These are phyloP conservation scores for Tragulus kanchil DNA, from an alignment of 2,113 vertebrate species.

Conservation along the genomic window DNA sequence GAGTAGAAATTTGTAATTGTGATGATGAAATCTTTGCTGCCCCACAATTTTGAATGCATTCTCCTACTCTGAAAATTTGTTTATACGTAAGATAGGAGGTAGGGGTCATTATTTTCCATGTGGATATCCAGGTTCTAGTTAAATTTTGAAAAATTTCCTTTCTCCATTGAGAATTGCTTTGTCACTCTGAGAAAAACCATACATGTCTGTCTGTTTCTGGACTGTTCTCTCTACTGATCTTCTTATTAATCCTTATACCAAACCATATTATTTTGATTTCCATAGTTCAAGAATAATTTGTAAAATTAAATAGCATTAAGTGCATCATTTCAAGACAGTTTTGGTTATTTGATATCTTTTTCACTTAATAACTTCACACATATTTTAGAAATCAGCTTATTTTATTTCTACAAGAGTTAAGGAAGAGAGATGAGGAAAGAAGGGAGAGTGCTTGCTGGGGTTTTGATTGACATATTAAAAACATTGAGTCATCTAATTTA, in stretches of 20 bases:
- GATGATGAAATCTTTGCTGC: too few species aligned
- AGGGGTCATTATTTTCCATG: neutral
- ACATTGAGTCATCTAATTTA: neutral
- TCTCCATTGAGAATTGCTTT: neutral
- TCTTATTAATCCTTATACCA: neutral
- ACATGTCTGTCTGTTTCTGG: neutral
- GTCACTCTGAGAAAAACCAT: neutral
- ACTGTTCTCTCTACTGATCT: neutral
- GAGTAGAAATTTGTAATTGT: too few species aligned
- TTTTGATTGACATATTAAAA: neutral
- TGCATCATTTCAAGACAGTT: neutral
- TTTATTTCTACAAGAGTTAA: neutral
- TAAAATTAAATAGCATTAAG: neutral
- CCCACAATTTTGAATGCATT: neutral
- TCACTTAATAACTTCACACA: neutral
- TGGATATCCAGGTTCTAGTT: neutral
- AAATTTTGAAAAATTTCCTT: conserved; percentile 8
- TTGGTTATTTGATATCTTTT: neutral
- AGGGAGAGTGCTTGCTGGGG: neutral
- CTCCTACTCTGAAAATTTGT: neutral
- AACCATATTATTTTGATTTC: neutral
- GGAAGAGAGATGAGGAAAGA: neutral
- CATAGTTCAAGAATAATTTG: neutral
- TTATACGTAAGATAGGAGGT: neutral
- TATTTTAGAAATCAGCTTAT: neutral